Base-by-base conservation (phyloP, 2,113 vertebrate species). In the Oplegnathus fasciatus region DNA sequence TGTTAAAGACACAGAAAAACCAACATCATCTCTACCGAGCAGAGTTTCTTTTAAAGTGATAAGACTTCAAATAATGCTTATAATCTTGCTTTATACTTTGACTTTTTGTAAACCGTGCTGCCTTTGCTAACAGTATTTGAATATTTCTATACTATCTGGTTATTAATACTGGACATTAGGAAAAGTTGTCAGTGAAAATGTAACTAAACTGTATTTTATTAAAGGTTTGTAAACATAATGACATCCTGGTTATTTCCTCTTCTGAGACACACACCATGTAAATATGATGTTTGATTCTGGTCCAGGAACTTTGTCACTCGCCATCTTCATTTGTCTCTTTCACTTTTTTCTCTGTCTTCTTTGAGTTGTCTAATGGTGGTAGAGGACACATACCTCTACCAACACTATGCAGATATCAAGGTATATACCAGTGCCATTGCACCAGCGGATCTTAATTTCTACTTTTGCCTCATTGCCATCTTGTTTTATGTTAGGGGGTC, bases 101-200 rank as follows among this genome's bases (percentile, higher is more conserved):
- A 82, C 26, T 68, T 69, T 62, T 70, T 81, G 17, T 60, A 71
- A 85, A 81, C 82, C 15, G 18, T 61, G 46, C 46, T 75, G 72
- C 86, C 89, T 90, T 86, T 85, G 22, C 72, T 61, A 26, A 61
- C 15, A 30, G 54, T 78, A 46, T 82, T 80, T 71, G 60, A 78
- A 46, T 84, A 50, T 65, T 54, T 83, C 26, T 72, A 4, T 82
- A 46, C 54, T 78, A 67, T 73, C 37, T 42, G 62, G 18, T 6
- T 62, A 64, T 46, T 80, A n/a, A 67, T 77, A 75, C 26, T 81
- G 60, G 37, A 71, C 13, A 9, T 44, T 46, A 71, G n/a, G 26
- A 80, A 61, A n/a, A 20, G 4, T 78, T 75, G 18, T 61, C 6
- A 55, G 15, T 74, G n/a, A 50, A 78, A 64, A 60, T 26, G 32